Conservation (phyloP, 2,797 vertebrate genomes). For the Bradypodion pumilum region DNA sequence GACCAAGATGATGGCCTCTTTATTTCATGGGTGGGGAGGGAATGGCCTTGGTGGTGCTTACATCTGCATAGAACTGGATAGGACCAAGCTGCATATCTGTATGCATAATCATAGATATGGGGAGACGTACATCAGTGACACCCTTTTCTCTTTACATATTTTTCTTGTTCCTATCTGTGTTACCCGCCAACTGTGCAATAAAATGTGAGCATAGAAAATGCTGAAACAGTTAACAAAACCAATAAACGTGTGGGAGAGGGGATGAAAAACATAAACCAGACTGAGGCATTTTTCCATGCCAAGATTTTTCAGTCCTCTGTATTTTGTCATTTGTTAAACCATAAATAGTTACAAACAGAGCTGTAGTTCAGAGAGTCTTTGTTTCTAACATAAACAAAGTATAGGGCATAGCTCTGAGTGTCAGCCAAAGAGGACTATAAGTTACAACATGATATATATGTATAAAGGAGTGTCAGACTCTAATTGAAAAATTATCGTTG, state of each 20-base stretch:
- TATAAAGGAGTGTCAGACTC: slow-evolving; percentile 70
- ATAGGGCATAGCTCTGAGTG: slow-evolving; percentile 62
- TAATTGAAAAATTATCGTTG: slow-evolving; percentile 68
- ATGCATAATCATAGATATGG: neutral
- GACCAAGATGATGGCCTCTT: no score
- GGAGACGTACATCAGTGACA: neutral
- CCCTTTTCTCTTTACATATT: slow-evolving; percentile 11
- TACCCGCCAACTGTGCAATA: slow-evolving; percentile 56
- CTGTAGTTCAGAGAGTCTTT: slow-evolving; percentile 69
- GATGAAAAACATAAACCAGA: slow-evolving; percentile 75
- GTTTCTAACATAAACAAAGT: slow-evolving; percentile 77
- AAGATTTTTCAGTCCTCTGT: slow-evolving; percentile 76
- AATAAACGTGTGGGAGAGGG: slow-evolving; percentile 63
- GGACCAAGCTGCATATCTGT: neutral
- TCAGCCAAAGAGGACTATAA: slow-evolving; percentile 64
- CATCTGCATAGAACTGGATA: neutral
- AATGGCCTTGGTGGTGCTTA: neutral
- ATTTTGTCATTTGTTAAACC: slow-evolving; percentile 79
- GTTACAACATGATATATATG: slow-evolving; percentile 68
- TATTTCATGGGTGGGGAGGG: no score
- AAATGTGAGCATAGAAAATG: slow-evolving; percentile 42
- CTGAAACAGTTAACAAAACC: slow-evolving; percentile 72
- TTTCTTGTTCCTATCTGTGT: slow-evolving; percentile 55
- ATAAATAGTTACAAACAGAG: slow-evolving; percentile 72
- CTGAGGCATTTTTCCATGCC: slow-evolving; percentile 71